These are phyloP conservation scores for Octopus bimaculoides DNA, from an alignment of 1,140 invertebrate genomes.

Conservation along the genomic window DNA sequence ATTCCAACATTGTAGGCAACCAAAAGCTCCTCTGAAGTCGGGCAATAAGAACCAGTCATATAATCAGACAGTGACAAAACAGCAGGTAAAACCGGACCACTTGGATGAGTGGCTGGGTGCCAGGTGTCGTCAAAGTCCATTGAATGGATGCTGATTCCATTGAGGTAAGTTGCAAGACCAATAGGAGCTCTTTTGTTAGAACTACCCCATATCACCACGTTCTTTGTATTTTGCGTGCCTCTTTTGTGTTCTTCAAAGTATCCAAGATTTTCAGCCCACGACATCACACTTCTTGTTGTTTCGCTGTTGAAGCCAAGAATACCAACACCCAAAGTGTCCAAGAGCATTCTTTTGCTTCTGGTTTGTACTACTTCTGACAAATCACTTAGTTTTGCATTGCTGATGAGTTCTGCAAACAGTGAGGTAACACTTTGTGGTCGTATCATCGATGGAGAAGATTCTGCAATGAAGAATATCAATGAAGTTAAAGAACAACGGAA, in stretches of 20 bases:
- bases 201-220: conserved; percentile 35
- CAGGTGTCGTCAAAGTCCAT: conserved; percentile 51
- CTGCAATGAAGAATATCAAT: too few relatives aligned
- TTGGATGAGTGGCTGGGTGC: conserved; percentile 45
- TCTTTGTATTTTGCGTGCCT: not conserved
- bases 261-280: conserved; percentile 16
- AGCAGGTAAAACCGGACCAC: conserved; percentile 41
- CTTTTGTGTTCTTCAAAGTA: not conserved
- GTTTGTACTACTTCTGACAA: conserved; percentile 30
- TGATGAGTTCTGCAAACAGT: conserved; percentile 25
- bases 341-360: conserved; percentile 41
- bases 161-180: conserved; percentile 39
- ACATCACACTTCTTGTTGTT: conserved; percentile 26
- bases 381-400: conserved; percentile 26
- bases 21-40: conserved; percentile 32
- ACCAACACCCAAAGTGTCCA: conserved; percentile 43
- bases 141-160: conserved; percentile 41
- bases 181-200: conserved; percentile 23
- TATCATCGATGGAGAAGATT: too few relatives aligned
- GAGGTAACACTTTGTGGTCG: too few relatives aligned
- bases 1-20: conserved; percentile 46
- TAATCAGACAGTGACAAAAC: conserved; percentile 38
- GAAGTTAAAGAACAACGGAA: too few relatives aligned
- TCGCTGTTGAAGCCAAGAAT: conserved; percentile 39
- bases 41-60: conserved; percentile 23